These are phyloP conservation scores for Erpobdella octoculata DNA, from an alignment of 2,888 invertebrate genomes.

Conservation along the genomic window DNA sequence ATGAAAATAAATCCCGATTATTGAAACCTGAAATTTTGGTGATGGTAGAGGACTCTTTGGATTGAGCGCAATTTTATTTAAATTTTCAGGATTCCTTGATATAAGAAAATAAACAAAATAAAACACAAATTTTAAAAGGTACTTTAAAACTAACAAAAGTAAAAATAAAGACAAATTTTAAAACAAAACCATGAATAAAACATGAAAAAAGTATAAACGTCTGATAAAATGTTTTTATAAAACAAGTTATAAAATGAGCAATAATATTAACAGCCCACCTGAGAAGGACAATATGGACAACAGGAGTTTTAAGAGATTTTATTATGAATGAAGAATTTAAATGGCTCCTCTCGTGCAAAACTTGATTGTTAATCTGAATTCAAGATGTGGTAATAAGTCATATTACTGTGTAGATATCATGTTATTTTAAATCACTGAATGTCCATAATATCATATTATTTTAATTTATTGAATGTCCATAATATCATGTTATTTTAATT, in stretches of 20 bases:
- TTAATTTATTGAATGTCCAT: background rate
- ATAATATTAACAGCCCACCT: slow-evolving; percentile 58
- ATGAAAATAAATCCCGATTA: no score
- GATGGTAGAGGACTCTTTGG: slow-evolving; percentile 14
- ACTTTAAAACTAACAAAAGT: no score
- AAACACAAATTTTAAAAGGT: background rate
- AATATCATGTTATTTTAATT: background rate
- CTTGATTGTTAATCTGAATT: slow-evolving; percentile 81
- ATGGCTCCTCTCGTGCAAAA: slow-evolving; percentile 86
- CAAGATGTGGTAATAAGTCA: background rate
- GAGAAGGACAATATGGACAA: slow-evolving; percentile 75
- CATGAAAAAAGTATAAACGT: no score
- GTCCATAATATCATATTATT: background rate
- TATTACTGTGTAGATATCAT: background rate
- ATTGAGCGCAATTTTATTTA: slow-evolving; percentile 23
- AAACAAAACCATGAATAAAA: no score
- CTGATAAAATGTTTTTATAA: no score
- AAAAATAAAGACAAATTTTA: no score
- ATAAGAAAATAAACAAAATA: background rate
- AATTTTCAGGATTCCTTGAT: slow-evolving; percentile 14
- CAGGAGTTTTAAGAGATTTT: slow-evolving; percentile 73
- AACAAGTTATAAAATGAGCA: background rate
- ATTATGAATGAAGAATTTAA: slow-evolving; percentile 92
- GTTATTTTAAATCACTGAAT: background rate
- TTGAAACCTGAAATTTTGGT: background rate